Evolutionary conservation across 2,888 invertebrate genomes (phyloP).

Genomic region (Eutolmus rufibarbis): DNA sequence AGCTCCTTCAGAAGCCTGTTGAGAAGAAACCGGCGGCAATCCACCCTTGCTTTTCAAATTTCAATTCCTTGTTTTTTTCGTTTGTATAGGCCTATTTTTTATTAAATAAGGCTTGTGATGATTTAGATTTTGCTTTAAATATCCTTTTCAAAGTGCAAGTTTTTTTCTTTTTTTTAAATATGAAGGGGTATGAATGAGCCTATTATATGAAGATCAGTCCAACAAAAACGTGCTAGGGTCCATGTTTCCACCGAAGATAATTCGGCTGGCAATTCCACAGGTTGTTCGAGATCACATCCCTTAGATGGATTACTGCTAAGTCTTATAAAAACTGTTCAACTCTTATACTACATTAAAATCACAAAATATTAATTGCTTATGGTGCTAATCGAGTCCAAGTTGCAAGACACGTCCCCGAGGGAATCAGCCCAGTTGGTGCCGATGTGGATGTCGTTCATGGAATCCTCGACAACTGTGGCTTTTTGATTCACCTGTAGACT

Average conservation of each 20-base stretch:
- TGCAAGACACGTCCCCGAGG: slow-evolving; percentile 46
- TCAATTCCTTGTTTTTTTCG: neutral
- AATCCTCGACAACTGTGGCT: slow-evolving; percentile 45
- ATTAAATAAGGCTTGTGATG: neutral
- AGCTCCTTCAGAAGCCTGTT: neutral
- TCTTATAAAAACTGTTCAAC: slow-evolving; percentile 33
- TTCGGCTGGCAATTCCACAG: slow-evolving; percentile 14
- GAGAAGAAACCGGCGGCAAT: neutral
- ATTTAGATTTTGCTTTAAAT: neutral
- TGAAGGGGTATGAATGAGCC: neutral
- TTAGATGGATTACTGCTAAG: slow-evolving; percentile 7
- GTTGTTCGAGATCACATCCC: slow-evolving; percentile 22
- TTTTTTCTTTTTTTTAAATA: neutral
- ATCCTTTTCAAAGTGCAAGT: neutral
- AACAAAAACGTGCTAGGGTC: neutral
- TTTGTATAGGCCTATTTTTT: neutral
- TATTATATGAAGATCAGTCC: neutral
- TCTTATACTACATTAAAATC: slow-evolving; percentile 31
- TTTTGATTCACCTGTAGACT: slow-evolving; percentile 30
- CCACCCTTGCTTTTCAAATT: neutral
- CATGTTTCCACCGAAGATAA: neutral
- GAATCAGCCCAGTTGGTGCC: slow-evolving; percentile 44
- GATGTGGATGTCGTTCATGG: slow-evolving; percentile 43
- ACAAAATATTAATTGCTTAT: slow-evolving; percentile 49
- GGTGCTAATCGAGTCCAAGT: slow-evolving; percentile 50